Evolutionary conservation across 2,113 vertebrate species (phyloP).

Genomic region (Telmatochromis brachygnathus): DNA sequence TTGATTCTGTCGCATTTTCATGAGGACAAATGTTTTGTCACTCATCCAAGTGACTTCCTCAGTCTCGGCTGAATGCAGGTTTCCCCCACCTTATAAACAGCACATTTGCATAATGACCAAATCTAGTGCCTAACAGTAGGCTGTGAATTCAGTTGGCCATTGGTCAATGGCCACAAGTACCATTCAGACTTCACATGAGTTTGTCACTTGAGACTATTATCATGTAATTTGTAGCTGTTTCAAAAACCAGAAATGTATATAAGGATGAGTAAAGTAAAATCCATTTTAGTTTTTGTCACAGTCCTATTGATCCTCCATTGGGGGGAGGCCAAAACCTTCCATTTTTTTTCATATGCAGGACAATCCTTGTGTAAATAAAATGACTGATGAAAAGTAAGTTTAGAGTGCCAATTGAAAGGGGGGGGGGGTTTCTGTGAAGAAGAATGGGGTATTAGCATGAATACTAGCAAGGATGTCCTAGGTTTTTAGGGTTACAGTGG

Average conservation of each 20-base stretch:
- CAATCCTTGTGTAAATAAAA: not conserved
- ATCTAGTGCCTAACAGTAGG: not conserved
- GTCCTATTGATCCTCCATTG: not conserved
- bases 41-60: not conserved
- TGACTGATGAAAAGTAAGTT: not conserved
- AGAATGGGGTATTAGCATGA: not conserved
- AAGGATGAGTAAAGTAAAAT: not conserved
- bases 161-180: not conserved
- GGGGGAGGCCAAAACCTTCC: not conserved
- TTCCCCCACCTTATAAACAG: not conserved
- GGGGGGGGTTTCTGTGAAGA: not conserved
- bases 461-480: not conserved
- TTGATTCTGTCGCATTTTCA: not conserved
- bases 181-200: not conserved
- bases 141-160: not conserved
- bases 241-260: not conserved
- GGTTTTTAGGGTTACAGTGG: not conserved
- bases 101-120: not conserved
- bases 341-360: no score
- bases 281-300: not conserved
- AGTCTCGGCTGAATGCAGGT: not conserved
- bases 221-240: not conserved
- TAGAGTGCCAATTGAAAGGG: not conserved
- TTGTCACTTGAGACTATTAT: not conserved
- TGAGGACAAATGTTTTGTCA: not conserved